These are phyloP conservation scores for Callosobruchus maculatus DNA, from an alignment of 2,888 invertebrate genomes.

Conservation along the genomic window DNA sequence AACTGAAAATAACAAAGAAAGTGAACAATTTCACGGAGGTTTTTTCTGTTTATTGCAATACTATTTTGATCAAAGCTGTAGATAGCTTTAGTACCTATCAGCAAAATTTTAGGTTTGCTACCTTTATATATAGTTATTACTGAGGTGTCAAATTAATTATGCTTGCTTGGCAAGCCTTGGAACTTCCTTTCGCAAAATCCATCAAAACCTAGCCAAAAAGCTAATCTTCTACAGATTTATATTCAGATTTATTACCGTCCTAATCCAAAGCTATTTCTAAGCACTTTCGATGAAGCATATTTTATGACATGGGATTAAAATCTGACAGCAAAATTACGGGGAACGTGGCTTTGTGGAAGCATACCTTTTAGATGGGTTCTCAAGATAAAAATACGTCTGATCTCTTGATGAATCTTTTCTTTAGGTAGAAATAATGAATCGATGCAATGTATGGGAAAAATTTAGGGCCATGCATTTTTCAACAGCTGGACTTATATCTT, in stretches of 20 bases:
- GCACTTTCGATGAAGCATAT: not conserved
- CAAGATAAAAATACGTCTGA: not conserved
- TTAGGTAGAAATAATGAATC: not conserved
- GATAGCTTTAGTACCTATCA: too few species aligned
- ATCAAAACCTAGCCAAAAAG: not conserved
- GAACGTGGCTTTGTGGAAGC: not conserved
- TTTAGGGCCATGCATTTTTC: not conserved
- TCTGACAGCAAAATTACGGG: not conserved
- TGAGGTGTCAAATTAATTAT: too few species aligned
- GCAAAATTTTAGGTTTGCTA: too few species aligned
- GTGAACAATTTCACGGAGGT: too few species aligned
- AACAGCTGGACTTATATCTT: too few species aligned
- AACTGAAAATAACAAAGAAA: too few species aligned
- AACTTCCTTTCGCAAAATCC: not conserved
- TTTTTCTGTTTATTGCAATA: too few species aligned
- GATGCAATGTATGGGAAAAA: too few species aligned
- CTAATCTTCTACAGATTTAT: not conserved
- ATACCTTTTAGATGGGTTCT: not conserved
- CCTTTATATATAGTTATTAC: too few species aligned
- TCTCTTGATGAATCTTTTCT: not conserved
- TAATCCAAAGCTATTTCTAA: not conserved
- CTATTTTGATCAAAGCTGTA: too few species aligned
- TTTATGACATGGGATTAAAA: not conserved
- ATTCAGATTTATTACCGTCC: not conserved
- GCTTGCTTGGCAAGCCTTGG: too few species aligned